These are phyloP conservation scores for Pelvicachromis taeniatus DNA, from an alignment of 2,113 vertebrate species.

Conservation along the genomic window DNA sequence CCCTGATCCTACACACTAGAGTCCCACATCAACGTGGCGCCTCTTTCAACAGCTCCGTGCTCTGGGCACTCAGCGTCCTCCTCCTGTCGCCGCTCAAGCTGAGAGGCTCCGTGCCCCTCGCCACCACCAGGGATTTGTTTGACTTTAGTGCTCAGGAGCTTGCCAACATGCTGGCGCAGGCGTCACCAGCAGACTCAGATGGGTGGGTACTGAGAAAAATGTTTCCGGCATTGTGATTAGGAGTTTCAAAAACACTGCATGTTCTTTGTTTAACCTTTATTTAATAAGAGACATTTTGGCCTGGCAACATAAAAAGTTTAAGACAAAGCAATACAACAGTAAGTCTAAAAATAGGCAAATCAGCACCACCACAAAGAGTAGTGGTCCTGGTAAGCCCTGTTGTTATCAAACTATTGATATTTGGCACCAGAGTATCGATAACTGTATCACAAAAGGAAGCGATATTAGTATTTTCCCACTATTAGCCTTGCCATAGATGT, in stretches of 20 bases:
- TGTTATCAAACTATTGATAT: neutral
- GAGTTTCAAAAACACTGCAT: neutral
- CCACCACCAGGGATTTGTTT: constrained; percentile 42
- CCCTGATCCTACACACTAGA: constrained; percentile 70
- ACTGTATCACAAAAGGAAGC: neutral
- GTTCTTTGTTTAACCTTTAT: neutral
- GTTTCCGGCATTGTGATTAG: neutral
- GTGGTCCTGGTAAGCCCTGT: neutral
- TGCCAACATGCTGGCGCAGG: constrained; percentile 40
- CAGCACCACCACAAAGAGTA: neutral
- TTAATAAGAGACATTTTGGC: neutral
- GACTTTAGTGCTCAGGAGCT: constrained; percentile 57
- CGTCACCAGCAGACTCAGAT: constrained; percentile 30
- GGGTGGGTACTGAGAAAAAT: constrained; percentile 42
- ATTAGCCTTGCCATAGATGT: neutral
- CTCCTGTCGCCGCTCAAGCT: constrained; percentile 77
- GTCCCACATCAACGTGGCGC: constrained; percentile 52
- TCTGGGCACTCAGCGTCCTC: constrained; percentile 76
- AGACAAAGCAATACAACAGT: neutral
- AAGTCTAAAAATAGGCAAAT: neutral
- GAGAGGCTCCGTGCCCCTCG: constrained; percentile 53
- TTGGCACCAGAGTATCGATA: neutral
- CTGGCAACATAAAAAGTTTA: neutral
- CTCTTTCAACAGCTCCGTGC: constrained; percentile 61
- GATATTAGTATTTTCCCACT: neutral